Conservation (phyloP, 2,113 vertebrate genomes). For the Bucco capensis region DNA sequence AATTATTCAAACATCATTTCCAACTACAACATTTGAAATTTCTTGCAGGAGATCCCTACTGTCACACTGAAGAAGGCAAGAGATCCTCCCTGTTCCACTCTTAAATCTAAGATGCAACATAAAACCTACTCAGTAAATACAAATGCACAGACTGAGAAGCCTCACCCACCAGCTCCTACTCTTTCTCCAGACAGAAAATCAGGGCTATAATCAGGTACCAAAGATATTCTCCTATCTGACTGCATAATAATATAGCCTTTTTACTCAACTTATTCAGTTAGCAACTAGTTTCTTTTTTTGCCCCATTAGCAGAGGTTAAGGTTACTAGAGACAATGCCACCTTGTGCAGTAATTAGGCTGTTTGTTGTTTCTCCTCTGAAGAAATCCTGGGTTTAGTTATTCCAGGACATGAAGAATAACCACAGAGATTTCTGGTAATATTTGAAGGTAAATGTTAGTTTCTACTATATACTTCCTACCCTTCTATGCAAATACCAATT, state of each 20-base stretch:
- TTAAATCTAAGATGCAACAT: not conserved
- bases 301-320: not conserved
- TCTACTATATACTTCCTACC: not conserved
- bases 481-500: not conserved
- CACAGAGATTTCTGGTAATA: not conserved
- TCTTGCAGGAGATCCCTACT: not conserved
- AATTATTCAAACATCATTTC: not conserved
- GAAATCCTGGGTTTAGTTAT: not conserved
- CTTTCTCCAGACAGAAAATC: not conserved
- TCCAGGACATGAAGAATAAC: not conserved
- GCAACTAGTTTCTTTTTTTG: not conserved
- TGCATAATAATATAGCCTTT: not conserved
- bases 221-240: not conserved
- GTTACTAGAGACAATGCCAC: not conserved
- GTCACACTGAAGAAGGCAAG: not conserved
- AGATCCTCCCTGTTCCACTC: not conserved
- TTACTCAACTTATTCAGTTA: not conserved
- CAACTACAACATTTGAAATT: not conserved
- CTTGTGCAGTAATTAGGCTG: not conserved
- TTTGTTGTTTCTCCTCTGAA: not conserved
- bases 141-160: not conserved
- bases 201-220: not conserved
- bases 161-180: not conserved
- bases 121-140: not conserved
- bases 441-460: not conserved